Base-by-base conservation (phyloP, 2,888 invertebrate species). In the Lapara coniferarum region DNA sequence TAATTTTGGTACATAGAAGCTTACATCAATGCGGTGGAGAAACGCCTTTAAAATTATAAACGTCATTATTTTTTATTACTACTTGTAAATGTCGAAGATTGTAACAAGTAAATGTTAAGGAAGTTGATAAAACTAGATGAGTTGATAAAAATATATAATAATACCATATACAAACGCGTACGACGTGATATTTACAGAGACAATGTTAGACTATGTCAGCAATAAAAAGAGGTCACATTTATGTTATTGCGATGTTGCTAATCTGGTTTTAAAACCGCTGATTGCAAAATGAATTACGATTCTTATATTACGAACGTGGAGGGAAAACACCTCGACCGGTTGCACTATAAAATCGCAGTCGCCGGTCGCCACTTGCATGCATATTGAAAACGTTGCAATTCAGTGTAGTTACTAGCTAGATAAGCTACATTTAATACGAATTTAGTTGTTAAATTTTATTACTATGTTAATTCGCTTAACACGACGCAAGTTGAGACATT, bases 221-320 rank as follows among this genome's bases (percentile, higher is more conserved):
- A 53, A 53, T 52, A 66, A 63, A 49, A 63, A 49, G 63, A 19
- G 63, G 63, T 63, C 63, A 63, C 19, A 63, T 49, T 63, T 12
- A 13, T 63, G 49, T 13, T 63, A 57, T 46, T 49, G 49, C 49
- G 19, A 63, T 46, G 49, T 63, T 25, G 63, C 46, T 49, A 63
- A 19, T 63, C 44, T 58, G 16, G 19, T 63, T 63, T 16, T 63
- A 63, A 63, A 63, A 63, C 8, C 2, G 13, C 46, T 16, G 44
- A 49, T 63, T 63, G 63, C 49, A 63, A 63, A 46, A 63, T 49
- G 49, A 44, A 46, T 66, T 66, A 44, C 16, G 25, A 66, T 51
- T 66, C 19, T 66, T 66, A 53, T 10, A 52, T 66, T 53, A 44
- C 37, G 53, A 30, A 19, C 44, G 53, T n/a, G 12, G 6, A 37